Conservation (phyloP, 2,113 vertebrate genomes). For the Toxotes chatareus region DNA sequence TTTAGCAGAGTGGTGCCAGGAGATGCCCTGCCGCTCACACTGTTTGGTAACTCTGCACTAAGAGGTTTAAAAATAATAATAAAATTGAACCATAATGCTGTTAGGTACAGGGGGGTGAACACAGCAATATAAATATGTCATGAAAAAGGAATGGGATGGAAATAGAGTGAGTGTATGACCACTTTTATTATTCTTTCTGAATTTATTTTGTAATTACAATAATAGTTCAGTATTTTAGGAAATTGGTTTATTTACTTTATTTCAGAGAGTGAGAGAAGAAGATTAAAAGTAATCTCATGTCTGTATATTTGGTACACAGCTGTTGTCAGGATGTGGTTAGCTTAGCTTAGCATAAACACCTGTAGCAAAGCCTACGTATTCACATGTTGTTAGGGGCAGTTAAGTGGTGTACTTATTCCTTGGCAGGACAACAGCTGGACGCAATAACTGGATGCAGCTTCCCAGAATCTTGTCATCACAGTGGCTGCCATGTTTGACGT, state of each 20-base stretch:
- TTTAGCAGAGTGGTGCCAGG: conserved; percentile 24
- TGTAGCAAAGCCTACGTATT: no score
- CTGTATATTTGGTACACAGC: neutral
- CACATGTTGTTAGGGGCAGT: no score
- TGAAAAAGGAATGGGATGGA: neutral
- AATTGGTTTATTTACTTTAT: no score
- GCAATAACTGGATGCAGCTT: neutral
- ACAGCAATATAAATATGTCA: neutral
- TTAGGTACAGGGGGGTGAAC: neutral
- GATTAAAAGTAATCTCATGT: no score
- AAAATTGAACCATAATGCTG: conserved; percentile 31
- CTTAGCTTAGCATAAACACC: neutral
- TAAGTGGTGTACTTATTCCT: neutral
- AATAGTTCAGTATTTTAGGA: no score
- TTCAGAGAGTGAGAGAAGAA: no score
- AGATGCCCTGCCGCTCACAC: conserved; percentile 19
- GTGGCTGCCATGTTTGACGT: neutral
- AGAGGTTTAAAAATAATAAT: conserved; percentile 41
- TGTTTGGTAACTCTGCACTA: neutral
- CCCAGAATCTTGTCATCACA: no score
- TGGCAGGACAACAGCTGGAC: neutral
- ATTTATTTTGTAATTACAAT: no score
- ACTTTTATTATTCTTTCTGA: no score
- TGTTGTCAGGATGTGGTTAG: neutral
- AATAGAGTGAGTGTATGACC: neutral